These are phyloP conservation scores for Leptonema lineaticorne DNA, from an alignment of 1,140 invertebrate genomes.

Conservation along the genomic window DNA sequence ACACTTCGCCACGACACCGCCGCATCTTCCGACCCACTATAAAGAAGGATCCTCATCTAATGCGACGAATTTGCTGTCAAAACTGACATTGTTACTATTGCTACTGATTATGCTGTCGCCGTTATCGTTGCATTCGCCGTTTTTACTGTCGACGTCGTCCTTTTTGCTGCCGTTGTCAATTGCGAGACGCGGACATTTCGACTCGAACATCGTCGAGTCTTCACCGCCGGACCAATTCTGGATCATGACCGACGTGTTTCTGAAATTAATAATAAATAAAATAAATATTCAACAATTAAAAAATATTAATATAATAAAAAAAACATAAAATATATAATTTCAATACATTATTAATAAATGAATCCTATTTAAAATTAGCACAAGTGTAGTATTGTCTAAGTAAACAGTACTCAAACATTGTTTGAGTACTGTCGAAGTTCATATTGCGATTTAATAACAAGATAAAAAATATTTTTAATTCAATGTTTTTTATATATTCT, in stretches of 20 bases:
- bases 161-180: background rate
- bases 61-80: too few relatives aligned
- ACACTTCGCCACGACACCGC: conserved; percentile 23
- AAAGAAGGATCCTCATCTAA: background rate
- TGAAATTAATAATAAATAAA: background rate
- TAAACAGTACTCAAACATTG: too few relatives aligned
- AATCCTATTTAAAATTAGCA: too few relatives aligned
- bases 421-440: too few relatives aligned
- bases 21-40: conserved; percentile 29
- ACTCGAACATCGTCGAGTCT: background rate
- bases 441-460: too few relatives aligned
- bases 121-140: background rate
- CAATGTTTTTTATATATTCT: too few relatives aligned
- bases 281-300: too few relatives aligned
- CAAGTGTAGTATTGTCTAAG: too few relatives aligned
- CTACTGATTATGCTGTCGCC: background rate
- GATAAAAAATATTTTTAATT: too few relatives aligned
- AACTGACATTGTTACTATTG: background rate
- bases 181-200: background rate
- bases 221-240: background rate
- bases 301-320: too few relatives aligned
- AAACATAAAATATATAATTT: too few relatives aligned
- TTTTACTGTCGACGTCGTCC: background rate
- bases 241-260: background rate
- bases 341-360: too few relatives aligned